Evolutionary conservation across 2,888 invertebrate species (phyloP), one percentile per base, ranked within the genome.

Genomic region (Ophraella communa): DNA sequence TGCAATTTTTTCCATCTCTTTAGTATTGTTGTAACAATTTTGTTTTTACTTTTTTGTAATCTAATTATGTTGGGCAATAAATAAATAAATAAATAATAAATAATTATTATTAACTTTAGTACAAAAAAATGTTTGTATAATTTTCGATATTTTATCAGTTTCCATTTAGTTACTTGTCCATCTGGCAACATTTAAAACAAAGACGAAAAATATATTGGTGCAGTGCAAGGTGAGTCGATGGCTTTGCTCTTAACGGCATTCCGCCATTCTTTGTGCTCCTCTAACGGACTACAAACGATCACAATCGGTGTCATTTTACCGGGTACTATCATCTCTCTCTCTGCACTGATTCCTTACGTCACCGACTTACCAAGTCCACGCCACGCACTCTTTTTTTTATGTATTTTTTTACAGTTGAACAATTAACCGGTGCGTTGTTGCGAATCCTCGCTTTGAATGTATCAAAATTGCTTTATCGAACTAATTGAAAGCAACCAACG

Each of bases 231-330:
- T 79, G 77, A 78, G 76, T 76, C 79, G 77, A 80, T 79, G 80
- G 76, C 79, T 79, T 79, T 78, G 78, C 78, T 79, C 78, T 80
- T 80, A 80, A 80, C 80, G 79, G 80, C 76, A 79, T 67, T 67
- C 67, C 44, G 47, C 33, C 33, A 60, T 64, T 62, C 64, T 67
- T 76, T 75, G 74, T 76, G 77, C 76, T 77, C 74, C 73, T 78
- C 70, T 78, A 79, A 79, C 79, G 78, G 78, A 74, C 73, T 64
- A 70, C 72, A 72, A 77, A 77, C 78, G 78, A 80, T 79, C 79
- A 77, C 60, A 60, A 60, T 60, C 52, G 60, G 60, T 80, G 80
- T 80, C 79, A 79, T 77, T 80, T 78, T 76, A 77, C 75, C 76
- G 76, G 76, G 76, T 58, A 64, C 63, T 63, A 62, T 52, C 57